Evolutionary conservation across 1,140 invertebrate genomes (phyloP), one percentile per base, ranked within the genome.

Genomic region (Leptinotarsa undecemlineata): DNA sequence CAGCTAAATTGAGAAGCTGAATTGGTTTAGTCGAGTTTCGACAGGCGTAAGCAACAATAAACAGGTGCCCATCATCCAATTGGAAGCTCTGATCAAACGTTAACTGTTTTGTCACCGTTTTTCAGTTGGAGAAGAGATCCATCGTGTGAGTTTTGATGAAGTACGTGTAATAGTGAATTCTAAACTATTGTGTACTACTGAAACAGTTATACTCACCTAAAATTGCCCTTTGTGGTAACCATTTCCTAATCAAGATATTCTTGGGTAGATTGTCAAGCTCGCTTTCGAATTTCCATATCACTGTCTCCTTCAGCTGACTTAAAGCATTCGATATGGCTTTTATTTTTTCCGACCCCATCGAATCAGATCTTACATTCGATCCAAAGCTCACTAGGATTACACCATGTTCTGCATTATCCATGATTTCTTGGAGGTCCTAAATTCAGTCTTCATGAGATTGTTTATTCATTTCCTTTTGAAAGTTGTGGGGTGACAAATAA

Each of bases 331-430:
- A 47, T 20, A 80, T 60, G 15, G 42, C 33, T 48, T 74, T 71
- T 21, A 69, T 80, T n/a, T 72, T 67, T 14, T 74, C 66, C n/a
- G 17, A 26, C 19, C 72, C 64, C 15, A 80, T 61, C n/a, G 48
- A 69, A 60, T 77, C 75, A 15, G 76, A 73, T 42, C 71, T 64
- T 4, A 80, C 42, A 71, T 82, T 81, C 23, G 80, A 78, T 11
- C 81, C 81, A 8, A 80, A 72, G 15, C 74, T 79, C 13, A 82
- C 74, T 48, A 78, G 69, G 5, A 82, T 75, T 4, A 81, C 77
- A 4, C 80, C 81, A 68, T 81, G 66, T 51, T 79, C 78, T 14
- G 80, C 75, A 62, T 79, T 75, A 48, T 78, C 72, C n/a, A 82
- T 57, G 11, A 82, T 73, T 19, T 64, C 64, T 70, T 73, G 60